Percentiles rank a stretch among this genome's conserved stretches.
phyloP scores from a whole-genome alignment of 2,113 vertebrate genomes.

The Fukomys damarensis region DNA sequence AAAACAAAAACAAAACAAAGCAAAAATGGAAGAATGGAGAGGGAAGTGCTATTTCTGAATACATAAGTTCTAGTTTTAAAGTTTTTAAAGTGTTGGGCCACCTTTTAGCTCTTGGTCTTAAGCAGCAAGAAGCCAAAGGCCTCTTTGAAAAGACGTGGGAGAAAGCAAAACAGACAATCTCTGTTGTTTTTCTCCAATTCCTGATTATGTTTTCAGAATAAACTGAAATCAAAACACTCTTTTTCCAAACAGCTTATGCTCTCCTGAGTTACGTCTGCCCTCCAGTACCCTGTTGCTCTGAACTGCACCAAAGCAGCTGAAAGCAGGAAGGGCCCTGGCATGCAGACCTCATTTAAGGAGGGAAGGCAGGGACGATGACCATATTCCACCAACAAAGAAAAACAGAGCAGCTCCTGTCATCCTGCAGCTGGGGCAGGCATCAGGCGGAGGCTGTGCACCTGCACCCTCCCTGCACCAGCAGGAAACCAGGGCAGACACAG shows the following conservation, averaged over 20 bases:
- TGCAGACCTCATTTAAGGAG: constrained; percentile 54
- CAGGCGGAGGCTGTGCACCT: constrained; percentile 67
- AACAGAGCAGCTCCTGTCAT: constrained; percentile 46
- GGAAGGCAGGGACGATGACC: constrained; percentile 79
- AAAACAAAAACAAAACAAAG: constrained; percentile 45
- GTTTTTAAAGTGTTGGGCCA: background rate
- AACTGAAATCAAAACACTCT: constrained; percentile 44
- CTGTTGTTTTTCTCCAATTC: constrained; percentile 57
- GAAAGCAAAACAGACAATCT: constrained; percentile 34
- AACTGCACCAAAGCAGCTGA: background rate
- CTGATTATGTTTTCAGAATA: constrained; percentile 61
- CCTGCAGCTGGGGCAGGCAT: background rate
- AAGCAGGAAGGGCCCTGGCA: constrained; percentile 83
- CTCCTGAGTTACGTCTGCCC: constrained; percentile 69
- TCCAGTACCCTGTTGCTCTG: constrained; percentile 14
- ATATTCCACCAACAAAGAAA: constrained; percentile 80
- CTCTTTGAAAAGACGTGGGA: constrained; percentile 34
- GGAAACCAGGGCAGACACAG: background rate
- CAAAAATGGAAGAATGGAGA: background rate
- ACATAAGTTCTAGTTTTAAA: constrained; percentile 60
- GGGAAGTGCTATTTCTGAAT: background rate
- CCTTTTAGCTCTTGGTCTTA: constrained; percentile 42
- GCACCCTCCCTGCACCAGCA: background rate
- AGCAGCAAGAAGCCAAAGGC: constrained; percentile 8
- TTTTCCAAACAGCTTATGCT: constrained; percentile 19